These are phyloP conservation scores for Chromis chromis DNA, from an alignment of 2,797 vertebrate genomes.

Conservation along the genomic window DNA sequence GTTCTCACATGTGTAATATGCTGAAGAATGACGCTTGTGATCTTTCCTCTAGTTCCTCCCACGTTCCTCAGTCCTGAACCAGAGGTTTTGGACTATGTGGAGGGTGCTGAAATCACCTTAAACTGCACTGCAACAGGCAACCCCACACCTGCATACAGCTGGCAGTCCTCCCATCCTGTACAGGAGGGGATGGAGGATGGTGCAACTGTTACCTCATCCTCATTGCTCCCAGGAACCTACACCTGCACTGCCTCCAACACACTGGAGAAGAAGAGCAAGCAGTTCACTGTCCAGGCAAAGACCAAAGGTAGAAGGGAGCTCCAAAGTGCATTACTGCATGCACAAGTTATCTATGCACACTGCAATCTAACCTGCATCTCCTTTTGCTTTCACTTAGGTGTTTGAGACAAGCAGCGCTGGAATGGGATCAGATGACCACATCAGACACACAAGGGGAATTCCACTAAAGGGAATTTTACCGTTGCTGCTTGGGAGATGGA, in stretches of 20 bases:
- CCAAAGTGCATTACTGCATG: neutral
- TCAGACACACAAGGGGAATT: slow-evolving; percentile 38
- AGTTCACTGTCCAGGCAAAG: slow-evolving; percentile 76
- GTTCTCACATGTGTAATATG: neutral
- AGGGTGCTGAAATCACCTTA: slow-evolving; percentile 67
- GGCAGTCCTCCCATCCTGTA: slow-evolving; percentile 67
- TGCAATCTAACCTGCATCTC: slow-evolving; percentile 29
- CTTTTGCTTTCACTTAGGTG: slow-evolving; percentile 61
- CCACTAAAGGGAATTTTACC: slow-evolving; percentile 35
- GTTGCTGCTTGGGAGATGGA: slow-evolving; percentile 36
- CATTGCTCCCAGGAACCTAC: slow-evolving; percentile 78
- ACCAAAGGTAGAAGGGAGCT: slow-evolving; percentile 70
- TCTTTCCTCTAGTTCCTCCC: slow-evolving; percentile 73
- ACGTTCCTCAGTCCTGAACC: slow-evolving; percentile 71
- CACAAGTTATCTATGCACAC: neutral
- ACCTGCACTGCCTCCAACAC: slow-evolving; percentile 81
- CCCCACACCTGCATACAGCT: slow-evolving; percentile 80
- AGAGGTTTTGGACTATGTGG: slow-evolving; percentile 69
- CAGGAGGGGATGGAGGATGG: slow-evolving; percentile 67
- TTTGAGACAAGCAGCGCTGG: slow-evolving; percentile 55
- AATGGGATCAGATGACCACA: slow-evolving; percentile 29
- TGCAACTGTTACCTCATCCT: slow-evolving; percentile 65
- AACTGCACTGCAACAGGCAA: slow-evolving; percentile 82
- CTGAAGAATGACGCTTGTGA: neutral
- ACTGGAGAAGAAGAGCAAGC: slow-evolving; percentile 78